A percentile compares a stretch with the other conserved stretches of the same genome.
phyloP scores from a whole-genome alignment of 2,888 invertebrate genomes.

The Acanthosoma haemorrhoidale region DNA sequence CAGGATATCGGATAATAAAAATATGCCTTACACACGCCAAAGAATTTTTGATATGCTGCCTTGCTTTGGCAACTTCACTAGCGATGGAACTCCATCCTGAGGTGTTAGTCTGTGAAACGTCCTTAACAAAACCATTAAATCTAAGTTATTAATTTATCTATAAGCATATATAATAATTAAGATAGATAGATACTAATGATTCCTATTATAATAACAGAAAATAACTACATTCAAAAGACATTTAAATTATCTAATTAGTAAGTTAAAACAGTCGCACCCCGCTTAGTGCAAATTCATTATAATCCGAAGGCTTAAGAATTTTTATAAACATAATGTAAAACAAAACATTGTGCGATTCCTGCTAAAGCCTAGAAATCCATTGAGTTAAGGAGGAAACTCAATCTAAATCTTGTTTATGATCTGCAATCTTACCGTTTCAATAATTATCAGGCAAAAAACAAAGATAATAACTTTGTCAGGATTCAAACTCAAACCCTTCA shows the following conservation, averaged over 20 bases:
- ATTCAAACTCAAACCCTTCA: too few relatives aligned
- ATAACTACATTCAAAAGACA: neutral
- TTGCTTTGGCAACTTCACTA: slow-evolving; percentile 79
- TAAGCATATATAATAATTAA: neutral
- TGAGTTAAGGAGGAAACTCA: too few relatives aligned
- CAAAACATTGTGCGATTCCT: too few relatives aligned
- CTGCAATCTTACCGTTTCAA: too few relatives aligned
- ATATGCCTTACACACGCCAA: slow-evolving; percentile 51
- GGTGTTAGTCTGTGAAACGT: slow-evolving; percentile 13
- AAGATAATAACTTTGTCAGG: too few relatives aligned
- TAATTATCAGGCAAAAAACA: too few relatives aligned
- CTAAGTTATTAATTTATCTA: neutral
- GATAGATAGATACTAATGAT: neutral
- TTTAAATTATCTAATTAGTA: neutral
- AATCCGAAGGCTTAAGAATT: too few relatives aligned
- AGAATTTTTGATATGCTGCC: slow-evolving; percentile 68
- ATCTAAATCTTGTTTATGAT: too few relatives aligned
- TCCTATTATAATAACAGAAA: neutral
- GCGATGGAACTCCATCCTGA: slow-evolving; percentile 57
- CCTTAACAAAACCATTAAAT: slow-evolving; percentile 19
- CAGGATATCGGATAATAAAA: slow-evolving; percentile 21
- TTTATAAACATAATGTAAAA: too few relatives aligned
- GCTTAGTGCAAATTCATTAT: too few relatives aligned
- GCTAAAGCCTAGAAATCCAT: too few relatives aligned
- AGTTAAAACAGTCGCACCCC: neutral